phyloP scores from a whole-genome alignment of 2,797 vertebrate species.

The Tenualosa thibaudeaui region DNA sequence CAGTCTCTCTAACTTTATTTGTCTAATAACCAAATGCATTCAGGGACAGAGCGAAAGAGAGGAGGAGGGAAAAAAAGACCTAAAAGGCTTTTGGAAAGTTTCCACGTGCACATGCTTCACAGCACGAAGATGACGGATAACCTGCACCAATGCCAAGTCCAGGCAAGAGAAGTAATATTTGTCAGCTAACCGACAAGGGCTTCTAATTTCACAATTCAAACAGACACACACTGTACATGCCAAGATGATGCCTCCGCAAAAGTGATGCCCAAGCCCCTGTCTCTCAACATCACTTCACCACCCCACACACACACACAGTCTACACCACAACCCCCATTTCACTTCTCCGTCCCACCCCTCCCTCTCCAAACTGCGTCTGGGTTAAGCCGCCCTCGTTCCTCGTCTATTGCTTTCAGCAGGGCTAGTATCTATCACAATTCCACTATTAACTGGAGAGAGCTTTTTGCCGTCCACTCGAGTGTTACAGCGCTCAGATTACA shows the following conservation, averaged over 20 bases:
- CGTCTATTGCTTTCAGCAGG: conserved; percentile 37
- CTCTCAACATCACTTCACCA: background rate
- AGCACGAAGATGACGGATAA: conserved; percentile 65
- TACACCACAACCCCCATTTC: background rate
- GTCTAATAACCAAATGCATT: conserved; percentile 80
- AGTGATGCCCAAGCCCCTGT: background rate
- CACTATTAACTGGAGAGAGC: conserved; percentile 56
- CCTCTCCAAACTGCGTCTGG: conserved; percentile 38
- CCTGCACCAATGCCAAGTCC: conserved; percentile 58
- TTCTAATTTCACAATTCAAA: conserved; percentile 54
- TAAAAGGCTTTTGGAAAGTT: conserved; percentile 78
- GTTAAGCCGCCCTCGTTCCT: conserved; percentile 49
- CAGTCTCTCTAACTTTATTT: conserved; percentile 72
- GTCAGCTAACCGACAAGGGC: conserved; percentile 41
- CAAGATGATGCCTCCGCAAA: too few species aligned
- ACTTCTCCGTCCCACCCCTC: background rate
- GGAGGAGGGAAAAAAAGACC: conserved; percentile 36
- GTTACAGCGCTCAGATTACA: conserved; percentile 60
- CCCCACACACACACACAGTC: background rate
- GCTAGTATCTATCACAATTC: conserved; percentile 49
- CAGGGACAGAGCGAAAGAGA: conserved; percentile 50
- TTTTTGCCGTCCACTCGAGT: conserved; percentile 54
- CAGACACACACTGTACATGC: conserved; percentile 31
- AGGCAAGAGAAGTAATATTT: conserved; percentile 49
- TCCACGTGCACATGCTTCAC: conserved; percentile 64